Evolutionary conservation across 1,140 invertebrate species (phyloP).

Genomic region (Zophobas morio): DNA sequence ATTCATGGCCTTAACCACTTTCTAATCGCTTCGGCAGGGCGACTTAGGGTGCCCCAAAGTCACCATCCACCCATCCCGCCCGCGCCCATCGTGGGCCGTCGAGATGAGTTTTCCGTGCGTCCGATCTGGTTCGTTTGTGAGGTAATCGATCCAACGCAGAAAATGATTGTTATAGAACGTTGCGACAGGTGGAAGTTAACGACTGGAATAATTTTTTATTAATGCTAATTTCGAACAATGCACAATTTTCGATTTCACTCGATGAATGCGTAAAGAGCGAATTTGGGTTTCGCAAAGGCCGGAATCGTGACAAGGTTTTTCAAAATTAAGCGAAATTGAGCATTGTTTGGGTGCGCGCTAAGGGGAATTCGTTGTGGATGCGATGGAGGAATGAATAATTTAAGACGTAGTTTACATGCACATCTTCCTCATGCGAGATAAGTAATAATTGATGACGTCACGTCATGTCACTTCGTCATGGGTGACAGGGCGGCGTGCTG

Average conservation of each 20-base stretch:
- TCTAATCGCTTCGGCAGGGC: neutral
- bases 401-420: slow-evolving; percentile 20
- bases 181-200: slow-evolving; percentile 17
- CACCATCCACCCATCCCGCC: too few relatives aligned
- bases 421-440: neutral
- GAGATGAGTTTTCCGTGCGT: too few relatives aligned
- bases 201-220: slow-evolving; percentile 30
- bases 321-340: neutral
- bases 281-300: slow-evolving; percentile 6
- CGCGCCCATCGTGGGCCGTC: too few relatives aligned
- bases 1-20: neutral
- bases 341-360: neutral
- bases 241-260: slow-evolving; percentile 33
- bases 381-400: slow-evolving; percentile 8
- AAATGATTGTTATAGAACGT: slow-evolving; percentile 30
- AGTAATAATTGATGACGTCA: slow-evolving; percentile 35
- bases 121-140: slow-evolving; percentile 21
- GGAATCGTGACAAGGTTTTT: slow-evolving; percentile 12
- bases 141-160: slow-evolving; percentile 17
- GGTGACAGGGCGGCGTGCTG: slow-evolving; percentile 4
- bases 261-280: neutral
- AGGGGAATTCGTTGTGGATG: neutral
- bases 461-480: slow-evolving; percentile 14
- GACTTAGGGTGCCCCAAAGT: neutral
- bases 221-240: slow-evolving; percentile 13